Evolutionary conservation across 1,140 invertebrate genomes (phyloP).

Genomic region (Drosophila oshimai): DNA sequence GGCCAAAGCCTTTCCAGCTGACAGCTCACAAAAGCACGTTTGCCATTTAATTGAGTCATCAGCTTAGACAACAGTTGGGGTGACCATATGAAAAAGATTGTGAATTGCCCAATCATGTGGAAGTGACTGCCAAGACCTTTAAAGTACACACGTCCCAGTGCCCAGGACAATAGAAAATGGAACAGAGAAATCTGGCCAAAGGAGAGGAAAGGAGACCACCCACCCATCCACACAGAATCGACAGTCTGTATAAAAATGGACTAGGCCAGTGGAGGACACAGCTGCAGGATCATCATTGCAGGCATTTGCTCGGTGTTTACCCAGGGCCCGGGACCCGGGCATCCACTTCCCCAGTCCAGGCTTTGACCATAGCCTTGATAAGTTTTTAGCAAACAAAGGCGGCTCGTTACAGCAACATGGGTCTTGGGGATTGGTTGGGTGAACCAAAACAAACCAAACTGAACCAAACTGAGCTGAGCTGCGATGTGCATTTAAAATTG

Average conservation of each 20-base stretch:
- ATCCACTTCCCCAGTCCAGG: background rate
- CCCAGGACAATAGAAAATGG: conserved; percentile 17
- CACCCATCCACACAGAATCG: conserved; percentile 45
- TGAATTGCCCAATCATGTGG: conserved; percentile 69
- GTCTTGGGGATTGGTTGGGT: conserved; percentile 38
- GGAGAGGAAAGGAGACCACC: no score
- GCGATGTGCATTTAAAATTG: conserved; percentile 49
- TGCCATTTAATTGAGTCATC: conserved; percentile 72
- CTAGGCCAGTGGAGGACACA: conserved; percentile 2
- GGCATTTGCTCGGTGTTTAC: conserved; percentile 58
- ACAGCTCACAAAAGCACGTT: conserved; percentile 43
- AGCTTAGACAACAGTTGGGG: conserved; percentile 57
- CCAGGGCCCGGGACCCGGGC: conserved; percentile 4
- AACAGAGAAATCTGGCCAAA: conserved; percentile 1
- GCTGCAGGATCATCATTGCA: conserved; percentile 61
- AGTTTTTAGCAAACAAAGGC: conserved; percentile 75
- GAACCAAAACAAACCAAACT: conserved; percentile 28
- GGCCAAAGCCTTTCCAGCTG: conserved; percentile 20
- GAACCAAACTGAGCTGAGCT: conserved; percentile 11
- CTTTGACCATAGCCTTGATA: conserved; percentile 66
- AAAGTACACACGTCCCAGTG: conserved; percentile 18
- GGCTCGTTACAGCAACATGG: conserved; percentile 67
- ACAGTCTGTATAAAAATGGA: conserved; percentile 65
- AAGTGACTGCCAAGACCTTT: conserved; percentile 57
- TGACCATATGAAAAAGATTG: conserved; percentile 44